Percentiles rank a stretch among this genome's conserved stretches.
These are phyloP conservation scores for Sula dactylatra DNA, from an alignment of 2,113 vertebrate genomes.

Conservation along the genomic window DNA sequence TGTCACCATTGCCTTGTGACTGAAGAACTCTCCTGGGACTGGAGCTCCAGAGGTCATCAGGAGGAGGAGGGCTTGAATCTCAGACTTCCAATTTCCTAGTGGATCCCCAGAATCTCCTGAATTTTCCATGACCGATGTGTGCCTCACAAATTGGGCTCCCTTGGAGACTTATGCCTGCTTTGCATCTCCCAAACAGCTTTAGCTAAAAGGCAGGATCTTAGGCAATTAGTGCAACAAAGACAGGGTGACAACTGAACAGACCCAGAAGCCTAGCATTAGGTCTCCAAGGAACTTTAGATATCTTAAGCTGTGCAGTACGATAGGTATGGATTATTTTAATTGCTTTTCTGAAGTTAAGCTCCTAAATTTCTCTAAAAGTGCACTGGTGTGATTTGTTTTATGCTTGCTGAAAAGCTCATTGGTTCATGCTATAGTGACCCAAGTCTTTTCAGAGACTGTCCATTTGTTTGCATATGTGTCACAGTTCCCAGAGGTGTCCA, in stretches of 20 bases:
- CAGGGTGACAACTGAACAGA: slow-evolving; percentile 39
- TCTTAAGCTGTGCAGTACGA: background rate
- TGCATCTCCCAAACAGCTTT: slow-evolving; percentile 11
- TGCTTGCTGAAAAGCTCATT: slow-evolving; percentile 1
- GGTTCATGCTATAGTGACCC: background rate
- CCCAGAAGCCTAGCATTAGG: slow-evolving; percentile 1
- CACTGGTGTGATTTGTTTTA: background rate
- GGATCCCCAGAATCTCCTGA: background rate
- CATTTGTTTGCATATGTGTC: background rate
- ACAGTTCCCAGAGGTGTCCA: background rate
- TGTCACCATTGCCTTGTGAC: background rate
- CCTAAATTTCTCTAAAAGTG: background rate
- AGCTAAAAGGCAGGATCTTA: background rate
- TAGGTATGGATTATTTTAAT: slow-evolving; percentile 49
- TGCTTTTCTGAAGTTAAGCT: slow-evolving; percentile 24
- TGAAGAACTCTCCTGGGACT: background rate
- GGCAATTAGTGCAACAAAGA: slow-evolving; percentile 20
- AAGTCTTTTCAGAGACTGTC: background rate
- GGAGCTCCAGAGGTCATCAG: background rate
- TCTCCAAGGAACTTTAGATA: background rate
- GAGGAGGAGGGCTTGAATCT: background rate
- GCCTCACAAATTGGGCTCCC: background rate
- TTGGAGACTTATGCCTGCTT: slow-evolving; percentile 17
- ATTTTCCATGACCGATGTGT: background rate
- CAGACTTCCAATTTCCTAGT: background rate